A percentile compares a stretch with the other conserved stretches of the same genome.
These are phyloP conservation scores for Tribolium castaneum DNA, from an alignment of 1,140 invertebrate genomes.

Conservation along the genomic window DNA sequence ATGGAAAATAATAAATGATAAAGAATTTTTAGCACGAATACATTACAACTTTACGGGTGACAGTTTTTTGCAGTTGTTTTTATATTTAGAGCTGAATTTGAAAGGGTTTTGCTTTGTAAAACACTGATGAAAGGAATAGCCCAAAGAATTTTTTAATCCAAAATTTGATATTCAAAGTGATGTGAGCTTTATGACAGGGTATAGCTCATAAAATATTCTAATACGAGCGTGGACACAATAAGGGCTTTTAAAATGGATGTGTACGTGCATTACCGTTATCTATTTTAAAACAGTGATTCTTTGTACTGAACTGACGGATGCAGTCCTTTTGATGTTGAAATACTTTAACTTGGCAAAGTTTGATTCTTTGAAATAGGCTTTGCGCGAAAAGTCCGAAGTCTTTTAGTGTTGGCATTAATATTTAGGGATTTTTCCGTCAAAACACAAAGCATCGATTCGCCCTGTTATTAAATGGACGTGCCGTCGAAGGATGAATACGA, in stretches of 20 bases:
- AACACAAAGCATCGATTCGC: neutral
- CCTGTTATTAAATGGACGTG: neutral
- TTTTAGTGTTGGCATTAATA: neutral
- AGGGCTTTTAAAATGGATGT: neutral
- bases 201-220: neutral
- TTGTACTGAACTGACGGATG: neutral
- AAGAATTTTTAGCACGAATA: neutral
- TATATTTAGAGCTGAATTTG: neutral
- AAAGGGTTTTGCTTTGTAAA: neutral
- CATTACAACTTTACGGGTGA: neutral
- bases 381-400: neutral
- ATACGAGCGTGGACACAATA: neutral
- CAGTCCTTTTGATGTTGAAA: neutral
- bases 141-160: neutral
- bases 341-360: neutral
- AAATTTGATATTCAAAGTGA: neutral
- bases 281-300: neutral
- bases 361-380: neutral
- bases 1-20: neutral
- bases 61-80: too few relatives aligned
- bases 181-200: neutral
- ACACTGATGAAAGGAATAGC: neutral
- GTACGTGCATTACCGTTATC: neutral
- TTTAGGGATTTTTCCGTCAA: neutral
- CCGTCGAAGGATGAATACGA: neutral